phyloP scores from a whole-genome alignment of 2,888 invertebrate genomes.

The Monoplex corrugatus region DNA sequence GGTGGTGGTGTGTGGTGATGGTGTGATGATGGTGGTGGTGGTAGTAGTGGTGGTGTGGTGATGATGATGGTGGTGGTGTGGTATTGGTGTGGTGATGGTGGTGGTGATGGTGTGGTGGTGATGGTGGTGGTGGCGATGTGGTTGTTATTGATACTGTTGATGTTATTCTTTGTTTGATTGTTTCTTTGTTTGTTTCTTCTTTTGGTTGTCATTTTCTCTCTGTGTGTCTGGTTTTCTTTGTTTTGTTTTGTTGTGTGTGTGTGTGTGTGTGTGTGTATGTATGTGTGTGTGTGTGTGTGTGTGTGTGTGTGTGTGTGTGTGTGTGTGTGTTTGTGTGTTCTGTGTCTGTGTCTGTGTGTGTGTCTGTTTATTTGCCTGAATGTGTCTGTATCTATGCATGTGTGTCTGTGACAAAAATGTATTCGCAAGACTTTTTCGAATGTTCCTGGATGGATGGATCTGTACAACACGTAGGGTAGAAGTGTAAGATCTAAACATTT shows the following conservation, averaged over 20 bases:
- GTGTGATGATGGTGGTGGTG: not conserved
- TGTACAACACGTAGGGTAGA: too few relatives aligned
- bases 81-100: not conserved
- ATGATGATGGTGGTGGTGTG: too few relatives aligned
- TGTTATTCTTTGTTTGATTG: not conserved
- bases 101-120: not conserved
- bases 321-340: conserved; percentile 26
- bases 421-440: too few relatives aligned
- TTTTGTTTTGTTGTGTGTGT: not conserved
- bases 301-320: not conserved
- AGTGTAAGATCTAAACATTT: too few relatives aligned
- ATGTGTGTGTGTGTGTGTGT: not conserved
- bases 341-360: not conserved
- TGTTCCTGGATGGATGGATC: too few relatives aligned
- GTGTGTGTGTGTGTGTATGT: not conserved
- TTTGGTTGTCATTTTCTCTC: too few relatives aligned
- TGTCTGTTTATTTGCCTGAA: not conserved
- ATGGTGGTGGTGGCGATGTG: not conserved
- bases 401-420: too few relatives aligned
- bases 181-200: too few relatives aligned
- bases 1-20: not conserved
- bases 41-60: not conserved
- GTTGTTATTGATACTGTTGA: not conserved
- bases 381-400: not conserved
- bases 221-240: not conserved